Evolutionary conservation across 2,797 vertebrate genomes (phyloP).

Genomic region (Sylvilagus floridanus): DNA sequence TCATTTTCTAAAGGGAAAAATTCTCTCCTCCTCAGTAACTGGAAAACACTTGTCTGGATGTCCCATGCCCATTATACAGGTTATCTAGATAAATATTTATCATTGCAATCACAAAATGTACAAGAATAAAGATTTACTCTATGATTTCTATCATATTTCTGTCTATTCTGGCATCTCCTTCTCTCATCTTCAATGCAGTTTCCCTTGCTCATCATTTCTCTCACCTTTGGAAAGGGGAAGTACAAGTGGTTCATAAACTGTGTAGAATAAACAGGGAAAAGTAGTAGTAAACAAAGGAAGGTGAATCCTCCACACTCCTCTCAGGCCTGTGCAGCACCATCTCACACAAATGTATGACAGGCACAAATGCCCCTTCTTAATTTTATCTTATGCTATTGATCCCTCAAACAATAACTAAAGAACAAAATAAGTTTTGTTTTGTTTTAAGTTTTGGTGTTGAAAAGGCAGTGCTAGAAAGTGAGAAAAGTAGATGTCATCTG

Average conservation of each 20-base stretch:
- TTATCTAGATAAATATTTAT: slow-evolving; percentile 30
- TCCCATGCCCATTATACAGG: background rate
- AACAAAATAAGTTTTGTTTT: background rate
- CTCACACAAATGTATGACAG: background rate
- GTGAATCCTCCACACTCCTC: background rate
- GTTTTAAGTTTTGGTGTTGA: slow-evolving; percentile 1
- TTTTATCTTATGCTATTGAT: background rate
- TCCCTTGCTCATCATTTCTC: slow-evolving; percentile 30
- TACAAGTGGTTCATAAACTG: slow-evolving; percentile 15
- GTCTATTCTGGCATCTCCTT: slow-evolving; percentile 25
- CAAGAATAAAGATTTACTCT: slow-evolving; percentile 29
- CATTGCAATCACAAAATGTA: background rate
- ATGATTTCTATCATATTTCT: background rate
- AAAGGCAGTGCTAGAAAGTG: slow-evolving; percentile 6
- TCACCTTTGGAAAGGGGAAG: slow-evolving; percentile 16
- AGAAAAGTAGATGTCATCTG: background rate
- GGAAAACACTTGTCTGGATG: slow-evolving; percentile 1
- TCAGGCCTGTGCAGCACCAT: background rate
- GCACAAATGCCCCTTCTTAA: background rate
- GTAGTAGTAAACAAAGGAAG: slow-evolving; percentile 18
- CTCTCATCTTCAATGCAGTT: background rate
- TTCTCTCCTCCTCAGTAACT: background rate
- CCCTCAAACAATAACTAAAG: slow-evolving; percentile 19
- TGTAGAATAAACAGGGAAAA: slow-evolving; percentile 26
- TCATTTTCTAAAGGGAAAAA: slow-evolving; percentile 54